Evolutionary conservation across 2,797 vertebrate genomes (phyloP), one percentile per base, ranked within the genome.

Genomic region (Carapus acus): DNA sequence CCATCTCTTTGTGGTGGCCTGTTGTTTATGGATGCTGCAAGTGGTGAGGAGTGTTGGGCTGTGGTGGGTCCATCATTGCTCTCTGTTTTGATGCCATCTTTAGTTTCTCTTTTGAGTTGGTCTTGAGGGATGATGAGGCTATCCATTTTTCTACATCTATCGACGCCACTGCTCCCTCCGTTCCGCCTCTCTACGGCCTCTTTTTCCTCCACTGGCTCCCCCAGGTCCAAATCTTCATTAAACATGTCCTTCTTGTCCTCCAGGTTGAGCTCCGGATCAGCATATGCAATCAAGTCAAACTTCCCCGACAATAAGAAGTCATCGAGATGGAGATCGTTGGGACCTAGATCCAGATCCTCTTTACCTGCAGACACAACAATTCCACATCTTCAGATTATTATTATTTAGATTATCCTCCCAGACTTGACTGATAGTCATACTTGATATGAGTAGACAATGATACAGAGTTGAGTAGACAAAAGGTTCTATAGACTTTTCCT

Each of bases 161-260:
- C 14, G 13, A 36, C 34, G 7, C 14, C 14, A n/a, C n/a, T 11
- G 14, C 34, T 36, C 3, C 14, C 43, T 13, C 38, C 42, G 3
- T 69, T 63, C 23, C 15, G 44, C 54, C 36, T 54, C 13, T 62
- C 62, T 1, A 23, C 57, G 0, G 27, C 53, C 0, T 70, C 73
- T 19, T 46, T 61, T 19, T 80, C 69, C 38, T 78, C 71, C 41
- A 34, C 21, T 0, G 52, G n/a, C 49, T 95, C 96, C 21, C 54
- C 88, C 9, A 99, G 90, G 60, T 97, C 96, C 39, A 99, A 79
- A 34, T 97, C 94, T 70, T 95, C 95, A 5, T 90, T 96, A 69
- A 98, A 97, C 90, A 97, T 91, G 74, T 94, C 91, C 65, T 95
- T 97, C 80, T 96, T 98, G 85, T 97, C 96, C 19, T 91, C 94